Conservation (phyloP, 2,888 invertebrate genomes). For the Morinoia aosen region DNA sequence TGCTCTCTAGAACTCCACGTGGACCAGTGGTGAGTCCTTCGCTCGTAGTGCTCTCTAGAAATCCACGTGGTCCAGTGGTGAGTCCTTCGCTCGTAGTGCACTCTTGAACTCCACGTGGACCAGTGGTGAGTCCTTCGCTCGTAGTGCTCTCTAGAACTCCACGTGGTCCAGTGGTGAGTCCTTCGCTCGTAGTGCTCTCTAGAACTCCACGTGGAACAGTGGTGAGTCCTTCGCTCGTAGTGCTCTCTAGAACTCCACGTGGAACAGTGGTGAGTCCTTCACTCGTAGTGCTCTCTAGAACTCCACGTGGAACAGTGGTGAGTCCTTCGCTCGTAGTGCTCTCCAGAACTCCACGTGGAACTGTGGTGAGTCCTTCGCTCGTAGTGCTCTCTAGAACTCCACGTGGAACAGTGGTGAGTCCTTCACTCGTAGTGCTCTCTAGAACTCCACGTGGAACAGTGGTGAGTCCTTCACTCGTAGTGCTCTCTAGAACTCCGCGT, state of each 20-base stretch:
- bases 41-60: neutral
- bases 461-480: neutral
- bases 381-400: neutral
- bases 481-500: too few relatives aligned
- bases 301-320: too few relatives aligned
- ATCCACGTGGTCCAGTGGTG: too few relatives aligned
- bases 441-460: too few relatives aligned
- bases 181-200: neutral
- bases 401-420: constrained; percentile 44
- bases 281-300: neutral
- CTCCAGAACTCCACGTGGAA: too few relatives aligned
- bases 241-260: too few relatives aligned
- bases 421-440: neutral
- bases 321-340: neutral
- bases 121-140: constrained; percentile 23
- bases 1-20: too few relatives aligned
- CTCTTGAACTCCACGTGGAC: too few relatives aligned
- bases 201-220: too few relatives aligned
- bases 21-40: constrained; percentile 29
- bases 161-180: constrained; percentile 44
- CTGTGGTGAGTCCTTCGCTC: constrained; percentile 22
- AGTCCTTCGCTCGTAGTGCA: neutral
- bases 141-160: neutral
- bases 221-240: constrained; percentile 11
- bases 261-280: constrained; percentile 29